phyloP scores from a whole-genome alignment of 1,140 invertebrate genomes.

The Gonatopus flavifemur region DNA sequence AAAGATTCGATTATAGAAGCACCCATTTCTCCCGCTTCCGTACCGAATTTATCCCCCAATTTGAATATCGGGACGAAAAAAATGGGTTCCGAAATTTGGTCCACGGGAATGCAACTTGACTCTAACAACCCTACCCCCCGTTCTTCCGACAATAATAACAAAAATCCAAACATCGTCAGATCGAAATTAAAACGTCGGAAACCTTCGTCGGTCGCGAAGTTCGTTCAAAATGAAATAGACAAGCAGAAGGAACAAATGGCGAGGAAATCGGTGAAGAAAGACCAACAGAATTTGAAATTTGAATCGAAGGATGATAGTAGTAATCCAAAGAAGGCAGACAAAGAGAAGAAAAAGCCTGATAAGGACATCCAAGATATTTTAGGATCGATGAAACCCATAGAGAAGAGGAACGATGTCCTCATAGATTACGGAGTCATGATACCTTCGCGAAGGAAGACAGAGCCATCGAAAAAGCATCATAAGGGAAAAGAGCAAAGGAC shows the following conservation, averaged over 20 bases:
- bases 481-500: no score
- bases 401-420: slow-evolving; percentile 30
- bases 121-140: no score
- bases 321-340: background rate
- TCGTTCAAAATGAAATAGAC: background rate
- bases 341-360: background rate
- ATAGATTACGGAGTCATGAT: slow-evolving; percentile 33
- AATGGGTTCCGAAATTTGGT: no score
- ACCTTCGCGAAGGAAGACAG: slow-evolving; percentile 21
- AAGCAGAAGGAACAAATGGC: background rate
- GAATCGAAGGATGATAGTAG: background rate
- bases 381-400: slow-evolving; percentile 25
- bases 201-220: background rate
- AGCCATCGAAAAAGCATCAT: slow-evolving; percentile 9
- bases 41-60: no score
- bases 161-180: background rate
- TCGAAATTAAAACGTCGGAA: background rate
- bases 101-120: no score
- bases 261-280: background rate
- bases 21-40: no score
- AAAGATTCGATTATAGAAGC: no score
- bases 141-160: background rate
- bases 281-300: background rate
- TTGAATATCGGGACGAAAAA: no score
- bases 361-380: slow-evolving; percentile 12